These are phyloP conservation scores for Melanostigma gelatinosum DNA, from an alignment of 2,113 vertebrate species.

Conservation along the genomic window DNA sequence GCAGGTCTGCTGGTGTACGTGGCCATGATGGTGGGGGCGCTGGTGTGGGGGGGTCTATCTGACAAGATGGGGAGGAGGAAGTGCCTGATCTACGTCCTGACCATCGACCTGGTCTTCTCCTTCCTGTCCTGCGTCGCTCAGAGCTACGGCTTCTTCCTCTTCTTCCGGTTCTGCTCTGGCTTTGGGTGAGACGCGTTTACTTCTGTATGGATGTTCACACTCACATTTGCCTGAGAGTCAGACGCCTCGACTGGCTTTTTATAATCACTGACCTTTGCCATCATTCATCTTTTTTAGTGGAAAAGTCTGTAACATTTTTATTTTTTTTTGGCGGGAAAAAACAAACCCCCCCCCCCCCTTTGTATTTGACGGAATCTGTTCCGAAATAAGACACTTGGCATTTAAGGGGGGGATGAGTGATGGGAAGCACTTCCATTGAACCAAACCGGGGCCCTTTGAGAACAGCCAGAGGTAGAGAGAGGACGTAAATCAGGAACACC, in stretches of 20 bases:
- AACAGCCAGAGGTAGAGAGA: neutral
- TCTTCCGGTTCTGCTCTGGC: constrained; percentile 97
- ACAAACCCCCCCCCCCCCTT: neutral
- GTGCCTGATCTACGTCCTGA: constrained; percentile 91
- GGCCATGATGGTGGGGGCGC: constrained; percentile 96
- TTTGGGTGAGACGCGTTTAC: constrained; percentile 86
- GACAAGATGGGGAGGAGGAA: constrained; percentile 94
- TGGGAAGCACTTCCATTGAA: constrained; percentile 1
- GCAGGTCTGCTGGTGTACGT: constrained; percentile 95
- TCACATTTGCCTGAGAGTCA: neutral
- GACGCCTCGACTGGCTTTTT: neutral
- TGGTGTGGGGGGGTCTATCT: constrained; percentile 92
- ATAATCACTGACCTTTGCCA: constrained; percentile 39
- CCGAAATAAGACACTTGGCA: constrained; percentile 44
- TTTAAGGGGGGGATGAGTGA: constrained; percentile 30
- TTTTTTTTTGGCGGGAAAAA: neutral
- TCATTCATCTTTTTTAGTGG: constrained; percentile 7
- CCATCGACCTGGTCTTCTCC: constrained; percentile 92
- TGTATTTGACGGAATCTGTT: neutral
- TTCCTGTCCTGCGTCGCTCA: constrained; percentile 97
- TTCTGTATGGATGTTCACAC: neutral
- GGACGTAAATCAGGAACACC: neutral
- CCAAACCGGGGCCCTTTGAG: neutral
- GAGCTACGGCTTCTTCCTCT: constrained; percentile 95
- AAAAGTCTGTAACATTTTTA: neutral